Base-by-base conservation (phyloP, 2,113 vertebrate species). In the Thunnus thynnus region DNA sequence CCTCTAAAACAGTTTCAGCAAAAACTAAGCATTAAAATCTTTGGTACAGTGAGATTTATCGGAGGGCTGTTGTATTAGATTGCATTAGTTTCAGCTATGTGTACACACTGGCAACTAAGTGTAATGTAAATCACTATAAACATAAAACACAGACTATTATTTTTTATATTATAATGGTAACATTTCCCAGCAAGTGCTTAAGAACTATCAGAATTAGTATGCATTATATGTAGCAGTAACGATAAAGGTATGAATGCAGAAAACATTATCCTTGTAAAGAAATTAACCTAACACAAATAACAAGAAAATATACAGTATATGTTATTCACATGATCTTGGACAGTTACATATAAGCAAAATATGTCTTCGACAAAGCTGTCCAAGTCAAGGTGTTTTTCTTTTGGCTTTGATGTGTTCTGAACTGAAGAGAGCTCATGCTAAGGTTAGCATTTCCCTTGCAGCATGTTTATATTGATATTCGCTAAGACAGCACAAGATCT, bases 31-130 rank as follows among this genome's bases (percentile, higher is more conserved):
- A 41, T 41, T 41, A 41, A 41, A 41, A 41, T 9, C 36, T 41
- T 41, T 9, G 18, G 12, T 14, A 80, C 16, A 8, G 16, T 48
- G 36, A 32, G 62, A 36, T 58, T 58, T 51, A 48, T 17, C 58
- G 20, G 12, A 76, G 36, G 36, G 36, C 36, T 41, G 7, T 41
- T 60, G 9, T 2, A 51, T 13, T 52, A 16, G 7, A 27, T 5
- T n/a, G 20, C 7, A 61, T 13, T 67, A 27, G 46, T 60, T 61
- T 87, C 65, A 36, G 22, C 16, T n/a, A 10, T 16, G 18, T 56
- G n/a, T 22, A 63, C 14, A 58, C 56, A 66, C 66, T 64, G 57
- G 74, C n/a, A 9, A 60, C 44, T 57, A 68, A 68, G 30, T 61
- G 73, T 44, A 6, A 50, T 16, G 5, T 57, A 22, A 73, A 83